These are phyloP conservation scores for Vicugna pacos DNA, from an alignment of 2,113 vertebrate genomes.

Conservation along the genomic window DNA sequence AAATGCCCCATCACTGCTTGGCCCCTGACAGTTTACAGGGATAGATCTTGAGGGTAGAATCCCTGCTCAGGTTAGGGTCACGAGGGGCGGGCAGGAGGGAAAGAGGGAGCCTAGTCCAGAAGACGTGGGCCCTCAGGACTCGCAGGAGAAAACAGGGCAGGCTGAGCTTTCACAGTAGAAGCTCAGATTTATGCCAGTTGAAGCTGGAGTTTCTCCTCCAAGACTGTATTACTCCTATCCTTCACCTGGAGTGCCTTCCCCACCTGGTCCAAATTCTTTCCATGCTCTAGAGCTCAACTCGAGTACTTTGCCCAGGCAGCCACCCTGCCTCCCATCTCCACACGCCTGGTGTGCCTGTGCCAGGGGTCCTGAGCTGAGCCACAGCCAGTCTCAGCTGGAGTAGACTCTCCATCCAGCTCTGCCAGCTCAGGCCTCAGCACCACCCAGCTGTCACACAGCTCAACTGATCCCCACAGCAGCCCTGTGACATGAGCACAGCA, in stretches of 20 bases:
- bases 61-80: background rate
- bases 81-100: background rate
- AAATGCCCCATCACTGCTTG: background rate
- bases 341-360: background rate
- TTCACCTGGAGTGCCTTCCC: background rate
- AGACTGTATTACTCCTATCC: background rate
- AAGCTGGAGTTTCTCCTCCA: background rate
- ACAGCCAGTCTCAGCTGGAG: background rate
- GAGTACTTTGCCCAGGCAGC: background rate
- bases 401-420: background rate
- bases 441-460: no score
- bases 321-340: background rate
- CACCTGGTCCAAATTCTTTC: background rate
- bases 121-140: background rate
- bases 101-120: background rate
- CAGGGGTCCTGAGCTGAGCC: background rate
- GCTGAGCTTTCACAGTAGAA: background rate
- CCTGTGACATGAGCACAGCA: background rate
- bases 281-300: background rate
- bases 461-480: background rate
- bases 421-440: background rate
- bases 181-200: background rate
- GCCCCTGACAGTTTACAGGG: background rate
- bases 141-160: background rate
- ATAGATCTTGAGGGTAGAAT: background rate